Evolutionary conservation across 2,888 invertebrate species (phyloP).

Genomic region (Periphyllus acericola): DNA sequence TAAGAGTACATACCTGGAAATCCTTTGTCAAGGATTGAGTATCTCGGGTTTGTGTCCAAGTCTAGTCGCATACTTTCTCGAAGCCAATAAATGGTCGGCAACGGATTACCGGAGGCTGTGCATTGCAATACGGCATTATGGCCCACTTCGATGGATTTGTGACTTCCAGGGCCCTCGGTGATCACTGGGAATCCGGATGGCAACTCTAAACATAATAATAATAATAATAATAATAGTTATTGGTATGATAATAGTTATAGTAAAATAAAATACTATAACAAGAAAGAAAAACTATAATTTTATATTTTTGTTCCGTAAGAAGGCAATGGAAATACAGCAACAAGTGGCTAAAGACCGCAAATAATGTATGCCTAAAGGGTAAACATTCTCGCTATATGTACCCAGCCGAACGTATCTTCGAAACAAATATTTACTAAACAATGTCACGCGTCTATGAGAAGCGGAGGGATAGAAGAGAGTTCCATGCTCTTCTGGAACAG

Average conservation of each 20-base stretch:
- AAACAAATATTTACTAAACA: conserved; percentile 48
- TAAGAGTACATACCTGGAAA: conserved; percentile 73
- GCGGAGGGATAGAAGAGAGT: not conserved
- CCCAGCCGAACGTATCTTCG: not conserved
- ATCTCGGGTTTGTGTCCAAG: conserved; percentile 82
- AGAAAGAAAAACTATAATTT: not conserved
- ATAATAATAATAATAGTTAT: not conserved
- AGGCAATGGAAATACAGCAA: conserved; percentile 1
- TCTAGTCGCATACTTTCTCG: conserved; percentile 92
- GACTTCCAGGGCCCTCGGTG: conserved; percentile 81
- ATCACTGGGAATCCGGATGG: conserved; percentile 93
- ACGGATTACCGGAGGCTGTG: conserved; percentile 85
- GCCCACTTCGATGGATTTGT: conserved; percentile 96
- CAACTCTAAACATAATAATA: conserved; percentile 73
- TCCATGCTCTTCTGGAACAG: not conserved
- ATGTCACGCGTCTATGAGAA: conserved; percentile 4
- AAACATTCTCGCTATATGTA: conserved; percentile 10
- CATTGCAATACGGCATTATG: conserved; percentile 91
- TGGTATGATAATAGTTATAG: too few relatives aligned
- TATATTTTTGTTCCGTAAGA: not conserved
- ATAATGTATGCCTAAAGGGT: conserved; percentile 34
- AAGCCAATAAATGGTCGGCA: conserved; percentile 88
- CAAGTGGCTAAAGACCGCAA: conserved; percentile 32
- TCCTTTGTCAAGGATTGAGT: conserved; percentile 83
- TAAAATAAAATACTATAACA: not conserved